Base-by-base conservation (phyloP, 1,140 invertebrate genomes). In the Philopotamus ludificatus region DNA sequence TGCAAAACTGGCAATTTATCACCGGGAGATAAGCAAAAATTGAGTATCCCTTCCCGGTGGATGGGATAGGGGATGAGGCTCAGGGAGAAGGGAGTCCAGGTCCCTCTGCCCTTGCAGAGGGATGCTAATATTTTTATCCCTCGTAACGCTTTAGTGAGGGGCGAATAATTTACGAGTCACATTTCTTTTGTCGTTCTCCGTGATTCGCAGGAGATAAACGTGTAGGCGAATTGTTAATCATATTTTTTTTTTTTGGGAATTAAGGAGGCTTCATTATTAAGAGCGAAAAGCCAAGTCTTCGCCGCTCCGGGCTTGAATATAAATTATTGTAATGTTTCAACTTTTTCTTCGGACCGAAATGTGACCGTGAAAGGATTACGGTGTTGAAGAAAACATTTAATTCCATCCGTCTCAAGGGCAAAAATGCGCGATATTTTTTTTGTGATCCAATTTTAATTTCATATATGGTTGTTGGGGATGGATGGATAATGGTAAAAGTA, bases 41-140 rank as follows among this genome's bases (percentile, higher is more conserved):
- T 60, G 57, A 60, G 57, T 60, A 60, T 60, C 57, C 57, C 57
- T 60, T 57, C 16, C 15, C 18, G 15, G 10, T 10, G 28, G 2
- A 34, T n/a, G 20, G 58, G 22, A 15, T n/a, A 41, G 20, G 58
- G 4, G 18, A 26, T 49, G 57, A 54, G 28, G 44, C 44, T 53
- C 42, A 42, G 61, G 61, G 66, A 47, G 26, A 55, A 25, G 44
- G 45, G 41, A 55, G 64, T 16, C 18, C 18, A 15, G 12, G 45
- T 45, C 25, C 10, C 49, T 51, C 3, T 25, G n/a, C 28, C 28
- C n/a, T 21, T 20, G 51, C 2, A 4, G n/a, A 22, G 68, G 68
- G 68, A 70, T 70, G 68, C 68, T 70, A 70, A 70, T 70, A 70
- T 70, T 70, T 70, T 70, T 70, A 70, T 70, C 68, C 68, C 67